Evolutionary conservation across 2,888 invertebrate species (phyloP), one percentile per base, ranked within the genome.

Genomic region (Incurvaria masculella): DNA sequence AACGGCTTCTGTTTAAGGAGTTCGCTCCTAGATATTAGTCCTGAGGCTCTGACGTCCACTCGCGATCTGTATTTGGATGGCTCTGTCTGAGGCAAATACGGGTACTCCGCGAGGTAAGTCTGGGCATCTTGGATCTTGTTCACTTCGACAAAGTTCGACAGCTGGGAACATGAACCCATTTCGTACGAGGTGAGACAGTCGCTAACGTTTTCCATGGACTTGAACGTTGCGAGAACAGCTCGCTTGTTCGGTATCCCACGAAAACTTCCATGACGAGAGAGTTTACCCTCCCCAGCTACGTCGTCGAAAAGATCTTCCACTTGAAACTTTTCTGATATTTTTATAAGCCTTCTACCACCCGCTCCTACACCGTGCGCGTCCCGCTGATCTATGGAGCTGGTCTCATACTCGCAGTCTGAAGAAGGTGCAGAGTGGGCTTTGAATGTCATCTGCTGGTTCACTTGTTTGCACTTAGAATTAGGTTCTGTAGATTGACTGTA

Each of bases 241-340:
- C 75, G 79, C 55, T 79, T 79, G 57, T 80, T 71, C 21, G 80
- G 79, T 55, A 81, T 80, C 1, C 80, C 80, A 58, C 76, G 64
- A 41, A 80, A 69, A 57, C 74, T 74, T n/a, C 79, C 79, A 50
- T 75, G 72, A 11, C 76, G 64, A 56, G 75, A 75, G 14, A 73
- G 57, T 57, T 65, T 72, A 1, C 78, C 75, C 56, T 78, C 75
- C 59, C 71, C 78, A 0, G 75, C 74, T 5, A 59, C 55, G 52
- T 81, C 80, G 48, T 61, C 66, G 51, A 75, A 81, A 44, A 81
- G 64, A 55, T 80, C 79, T 14, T 80, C 78, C 1, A 81, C 73
- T 39, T 76, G 69, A 52, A 80, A 81, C 54, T 80, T 78, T 53
- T 80, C 80, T 2, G 79, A 78, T 57, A 80, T 76, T 55, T 76